Evolutionary conservation across 2,797 vertebrate species (phyloP), one percentile per base, ranked within the genome.

Genomic region (Melanotaenia trifasciata): DNA sequence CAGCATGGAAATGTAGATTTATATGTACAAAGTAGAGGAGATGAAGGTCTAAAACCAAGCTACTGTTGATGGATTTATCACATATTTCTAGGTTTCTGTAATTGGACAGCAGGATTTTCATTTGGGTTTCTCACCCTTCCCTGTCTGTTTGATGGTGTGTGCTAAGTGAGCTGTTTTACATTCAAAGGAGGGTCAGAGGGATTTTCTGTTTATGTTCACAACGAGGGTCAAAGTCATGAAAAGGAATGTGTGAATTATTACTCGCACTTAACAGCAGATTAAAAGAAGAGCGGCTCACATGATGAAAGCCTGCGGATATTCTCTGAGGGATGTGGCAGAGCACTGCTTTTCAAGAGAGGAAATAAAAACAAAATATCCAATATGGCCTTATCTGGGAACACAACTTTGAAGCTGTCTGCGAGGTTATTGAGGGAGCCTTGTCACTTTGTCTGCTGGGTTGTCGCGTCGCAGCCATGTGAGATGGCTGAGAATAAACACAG

Each of bases 191-290:
- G 87, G 90, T 92, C 81, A 76, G 77, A 79, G 70, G 73, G 84
- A 81, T 89, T 86, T 83, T 89, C 76, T 88, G 89, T 92, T 92
- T 89, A 86, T 81, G 84, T 91, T 91, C 80, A 58, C 71, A 74
- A 79, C 64, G 3, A 76, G 89, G 89, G 86, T 90, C 89, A 91
- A 91, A 90, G 87, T 83, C 85, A 78, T 83, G 80, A 87, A 81
- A 76, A 81, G 76, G 85, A 87, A 89, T 88, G 88, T 88, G 89
- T 80, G 88, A 91, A 87, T 89, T 90, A 90, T 90, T 84, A 76
- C 54, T 86, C 85, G 54, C 54, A 65, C 79, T 91, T 90, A 88
- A 83, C 83, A 78, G 84, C 84, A 79, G 87, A 92, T 91, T 90
- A 90, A 87, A 90, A 70, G 72, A 58, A 63, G 70, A 72, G 80